Percentiles rank a stretch among this genome's conserved stretches.
phyloP scores from a whole-genome alignment of 2,113 vertebrate genomes.

The Myiagra hebetior region DNA sequence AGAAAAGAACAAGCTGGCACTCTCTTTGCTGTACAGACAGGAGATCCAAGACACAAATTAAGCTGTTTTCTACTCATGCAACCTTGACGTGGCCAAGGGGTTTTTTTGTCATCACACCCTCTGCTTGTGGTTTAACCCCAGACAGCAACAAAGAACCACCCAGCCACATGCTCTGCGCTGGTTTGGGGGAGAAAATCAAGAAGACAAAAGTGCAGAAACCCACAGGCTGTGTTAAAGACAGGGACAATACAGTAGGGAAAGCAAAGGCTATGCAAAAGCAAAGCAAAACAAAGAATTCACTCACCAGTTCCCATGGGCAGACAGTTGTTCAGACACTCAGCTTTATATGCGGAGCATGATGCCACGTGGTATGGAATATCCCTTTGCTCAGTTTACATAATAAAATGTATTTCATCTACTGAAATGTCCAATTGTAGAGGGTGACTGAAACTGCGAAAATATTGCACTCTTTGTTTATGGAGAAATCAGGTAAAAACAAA shows the following conservation, averaged over 20 bases:
- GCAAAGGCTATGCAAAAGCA: neutral
- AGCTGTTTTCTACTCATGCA: neutral
- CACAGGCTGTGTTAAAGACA: neutral
- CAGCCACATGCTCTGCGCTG: accelerated
- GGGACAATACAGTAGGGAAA: neutral
- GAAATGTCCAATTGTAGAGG: neutral
- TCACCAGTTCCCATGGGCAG: neutral
- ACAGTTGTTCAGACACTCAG: neutral
- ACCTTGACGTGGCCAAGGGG: neutral
- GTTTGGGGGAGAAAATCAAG: neutral
- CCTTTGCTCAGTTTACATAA: neutral
- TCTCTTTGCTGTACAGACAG: neutral
- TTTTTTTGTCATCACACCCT: neutral
- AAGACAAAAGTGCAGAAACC: neutral
- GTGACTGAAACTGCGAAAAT: neutral
- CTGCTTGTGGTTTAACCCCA: neutral
- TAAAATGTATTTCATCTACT: neutral
- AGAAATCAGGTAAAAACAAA: neutral
- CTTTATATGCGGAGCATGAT: neutral
- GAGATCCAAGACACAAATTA: neutral
- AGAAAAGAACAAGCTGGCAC: neutral
- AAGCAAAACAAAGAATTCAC: neutral
- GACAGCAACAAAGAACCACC: neutral
- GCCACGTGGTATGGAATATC: neutral
- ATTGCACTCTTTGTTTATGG: neutral